Evolutionary conservation across 2,797 vertebrate species (phyloP).

Genomic region (Pipistrellus kuhlii): DNA sequence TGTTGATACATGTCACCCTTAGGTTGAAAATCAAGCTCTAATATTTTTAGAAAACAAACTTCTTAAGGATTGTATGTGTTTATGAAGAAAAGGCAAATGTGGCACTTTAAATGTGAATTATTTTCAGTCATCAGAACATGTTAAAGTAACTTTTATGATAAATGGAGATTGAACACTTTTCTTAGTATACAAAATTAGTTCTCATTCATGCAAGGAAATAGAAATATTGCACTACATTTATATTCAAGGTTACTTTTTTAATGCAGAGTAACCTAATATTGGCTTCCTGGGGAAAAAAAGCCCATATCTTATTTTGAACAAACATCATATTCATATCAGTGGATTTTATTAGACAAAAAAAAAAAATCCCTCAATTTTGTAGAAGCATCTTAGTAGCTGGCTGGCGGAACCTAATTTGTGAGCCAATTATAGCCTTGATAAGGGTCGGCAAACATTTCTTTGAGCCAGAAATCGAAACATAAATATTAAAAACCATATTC

Average conservation of each 20-base stretch:
- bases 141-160: conserved; percentile 68
- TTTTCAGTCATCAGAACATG: conserved; percentile 60
- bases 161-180: conserved; percentile 64
- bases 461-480: conserved; percentile 58
- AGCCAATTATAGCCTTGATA: conserved; percentile 68
- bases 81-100: conserved; percentile 69
- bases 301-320: conserved; percentile 55
- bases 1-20: conserved; percentile 44
- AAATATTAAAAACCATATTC: conserved; percentile 64
- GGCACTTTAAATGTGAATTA: conserved; percentile 71
- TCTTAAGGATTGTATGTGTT: conserved; percentile 69
- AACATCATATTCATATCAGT: conserved; percentile 40
- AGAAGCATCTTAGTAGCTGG: conserved; percentile 62
- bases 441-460: conserved; percentile 66
- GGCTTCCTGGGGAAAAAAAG: conserved; percentile 57
- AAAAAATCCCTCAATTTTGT: conserved; percentile 62
- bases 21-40: conserved; percentile 63
- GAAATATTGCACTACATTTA: conserved; percentile 70
- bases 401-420: conserved; percentile 57
- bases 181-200: conserved; percentile 75
- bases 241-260: conserved; percentile 61
- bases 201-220: conserved; percentile 67
- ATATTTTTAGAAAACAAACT: conserved; percentile 69
- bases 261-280: conserved; percentile 67
- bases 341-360: conserved; percentile 71